Conservation (phyloP, 2,888 invertebrate species). For the Harpagoxenus sublaevis region DNA sequence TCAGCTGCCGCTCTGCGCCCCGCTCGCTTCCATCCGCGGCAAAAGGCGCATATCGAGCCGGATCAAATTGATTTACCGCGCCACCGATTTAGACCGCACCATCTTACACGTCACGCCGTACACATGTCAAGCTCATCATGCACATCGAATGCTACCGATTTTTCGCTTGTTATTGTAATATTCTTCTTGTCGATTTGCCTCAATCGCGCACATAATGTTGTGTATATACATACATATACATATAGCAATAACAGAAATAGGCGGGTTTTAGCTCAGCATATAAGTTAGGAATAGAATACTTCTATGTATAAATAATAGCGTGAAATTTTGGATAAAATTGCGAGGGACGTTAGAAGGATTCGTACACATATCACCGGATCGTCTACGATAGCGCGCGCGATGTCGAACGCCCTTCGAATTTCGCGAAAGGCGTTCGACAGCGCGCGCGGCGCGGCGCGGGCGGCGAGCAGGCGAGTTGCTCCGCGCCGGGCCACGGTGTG, state of each 20-base stretch:
- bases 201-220: neutral
- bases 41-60: constrained; percentile 4
- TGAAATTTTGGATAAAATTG: neutral
- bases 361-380: neutral
- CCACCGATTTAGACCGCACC: neutral
- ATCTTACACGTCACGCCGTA: neutral
- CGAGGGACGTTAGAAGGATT: neutral
- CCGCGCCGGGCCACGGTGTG: constrained; percentile 59
- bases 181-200: neutral
- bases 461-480: neutral
- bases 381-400: neutral
- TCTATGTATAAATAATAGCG: constrained; percentile 7
- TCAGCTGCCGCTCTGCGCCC: constrained; percentile 1
- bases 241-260: neutral
- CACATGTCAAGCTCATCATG: neutral
- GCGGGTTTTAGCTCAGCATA: neutral
- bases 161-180: constrained; percentile 16
- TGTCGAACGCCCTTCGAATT: too few species aligned
- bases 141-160: neutral
- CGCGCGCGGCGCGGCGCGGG: too few species aligned
- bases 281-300: neutral
- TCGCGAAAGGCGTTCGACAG: too few species aligned
- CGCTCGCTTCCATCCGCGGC: neutral
- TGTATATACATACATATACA: too few species aligned
- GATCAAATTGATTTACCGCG: constrained; percentile 16